phyloP scores from a whole-genome alignment of 2,113 vertebrate genomes.

The Hemibagrus wyckioides region DNA sequence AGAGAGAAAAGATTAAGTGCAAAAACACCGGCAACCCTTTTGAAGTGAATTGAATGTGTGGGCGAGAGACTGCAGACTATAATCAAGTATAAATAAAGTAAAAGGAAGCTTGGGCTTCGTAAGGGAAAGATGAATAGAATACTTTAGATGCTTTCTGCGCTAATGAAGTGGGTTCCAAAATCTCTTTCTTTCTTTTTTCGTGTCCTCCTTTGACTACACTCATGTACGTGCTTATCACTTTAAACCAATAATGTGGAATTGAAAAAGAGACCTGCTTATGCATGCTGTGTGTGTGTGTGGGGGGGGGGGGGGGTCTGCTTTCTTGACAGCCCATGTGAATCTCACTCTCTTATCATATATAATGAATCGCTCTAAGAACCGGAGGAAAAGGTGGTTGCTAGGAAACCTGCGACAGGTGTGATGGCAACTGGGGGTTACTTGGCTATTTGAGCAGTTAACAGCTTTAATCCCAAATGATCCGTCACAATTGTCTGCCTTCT shows the following conservation, averaged over 20 bases:
- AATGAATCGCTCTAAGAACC: not conserved
- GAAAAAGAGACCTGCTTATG: not conserved
- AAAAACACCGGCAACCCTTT: not conserved
- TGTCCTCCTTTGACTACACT: not conserved
- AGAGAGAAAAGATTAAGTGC: not conserved
- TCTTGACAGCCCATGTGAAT: not conserved
- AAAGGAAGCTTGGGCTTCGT: not conserved
- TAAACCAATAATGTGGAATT: not conserved
- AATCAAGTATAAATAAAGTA: not conserved
- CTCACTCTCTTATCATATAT: not conserved
- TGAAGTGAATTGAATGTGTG: not conserved
- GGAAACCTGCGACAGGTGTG: slow-evolving; percentile 36
- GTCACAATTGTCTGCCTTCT: not conserved
- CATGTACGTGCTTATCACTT: not conserved
- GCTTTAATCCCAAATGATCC: slow-evolving; percentile 15
- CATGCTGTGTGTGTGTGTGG: not conserved
- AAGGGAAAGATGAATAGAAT: not conserved
- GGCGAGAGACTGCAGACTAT: not conserved
- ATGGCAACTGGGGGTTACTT: slow-evolving; percentile 4
- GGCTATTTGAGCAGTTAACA: slow-evolving; percentile 30
- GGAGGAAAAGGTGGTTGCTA: slow-evolving; percentile 33
- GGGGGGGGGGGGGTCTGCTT: not conserved
- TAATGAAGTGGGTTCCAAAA: not conserved
- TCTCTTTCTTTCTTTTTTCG: not conserved
- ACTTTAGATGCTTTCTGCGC: not conserved